A percentile compares a stretch with the other conserved stretches of the same genome.
phyloP scores from a whole-genome alignment of 2,888 invertebrate species.

The Pocota personata region DNA sequence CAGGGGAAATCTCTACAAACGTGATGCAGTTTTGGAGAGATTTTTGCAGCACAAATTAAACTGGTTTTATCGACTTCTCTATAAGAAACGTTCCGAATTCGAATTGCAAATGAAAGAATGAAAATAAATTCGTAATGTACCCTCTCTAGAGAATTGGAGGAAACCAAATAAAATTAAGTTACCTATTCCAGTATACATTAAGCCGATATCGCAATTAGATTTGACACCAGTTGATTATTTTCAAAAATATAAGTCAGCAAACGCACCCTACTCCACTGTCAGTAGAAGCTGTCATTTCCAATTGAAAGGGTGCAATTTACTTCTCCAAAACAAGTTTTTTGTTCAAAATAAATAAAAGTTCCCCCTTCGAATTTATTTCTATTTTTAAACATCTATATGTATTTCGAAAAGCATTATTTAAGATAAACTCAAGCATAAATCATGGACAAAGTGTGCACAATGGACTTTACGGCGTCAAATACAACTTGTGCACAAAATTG shows the following conservation, averaged over 20 bases:
- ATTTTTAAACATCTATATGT: not conserved
- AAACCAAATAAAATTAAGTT: too few species aligned
- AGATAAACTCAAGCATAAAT: not conserved
- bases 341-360: not conserved
- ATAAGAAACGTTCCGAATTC: too few species aligned
- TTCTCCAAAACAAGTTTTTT: not conserved
- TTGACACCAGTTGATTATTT: not conserved
- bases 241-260: not conserved
- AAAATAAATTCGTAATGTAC: too few species aligned
- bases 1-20: too few species aligned
- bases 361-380: not conserved
- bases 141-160: too few species aligned
- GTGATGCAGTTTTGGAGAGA: too few species aligned
- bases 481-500: not conserved
- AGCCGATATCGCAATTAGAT: not conserved
- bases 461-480: not conserved
- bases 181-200: not conserved
- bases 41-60: too few species aligned
- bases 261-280: not conserved
- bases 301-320: too few species aligned
- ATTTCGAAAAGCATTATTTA: not conserved
- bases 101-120: too few species aligned
- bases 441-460: conserved; percentile 11
- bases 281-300: not conserved
- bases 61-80: too few species aligned